These are phyloP conservation scores for Rostratula benghalensis DNA, from an alignment of 2,113 vertebrate species.

Conservation along the genomic window DNA sequence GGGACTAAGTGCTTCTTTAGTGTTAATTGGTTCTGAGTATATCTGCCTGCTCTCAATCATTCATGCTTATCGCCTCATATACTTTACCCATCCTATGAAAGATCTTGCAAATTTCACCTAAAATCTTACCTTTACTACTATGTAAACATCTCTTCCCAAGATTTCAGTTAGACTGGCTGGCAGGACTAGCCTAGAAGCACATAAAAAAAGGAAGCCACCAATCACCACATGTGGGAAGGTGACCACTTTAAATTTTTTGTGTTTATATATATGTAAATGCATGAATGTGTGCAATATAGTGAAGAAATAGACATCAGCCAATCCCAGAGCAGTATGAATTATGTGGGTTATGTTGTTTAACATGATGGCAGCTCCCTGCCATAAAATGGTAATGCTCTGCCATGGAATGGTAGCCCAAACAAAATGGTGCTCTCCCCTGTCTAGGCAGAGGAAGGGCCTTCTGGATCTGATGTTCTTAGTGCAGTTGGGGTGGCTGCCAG, in stretches of 20 bases:
- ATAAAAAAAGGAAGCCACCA: background rate
- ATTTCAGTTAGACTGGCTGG: background rate
- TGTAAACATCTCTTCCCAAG: background rate
- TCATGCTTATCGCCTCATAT: background rate
- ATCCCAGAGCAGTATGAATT: background rate
- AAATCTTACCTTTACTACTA: background rate
- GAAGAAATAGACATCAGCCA: background rate
- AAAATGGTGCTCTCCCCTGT: fast-evolving
- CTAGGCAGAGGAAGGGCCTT: background rate
- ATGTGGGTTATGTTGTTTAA: background rate
- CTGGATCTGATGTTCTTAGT: background rate
- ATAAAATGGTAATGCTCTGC: background rate
- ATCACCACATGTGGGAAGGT: background rate
- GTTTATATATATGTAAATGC: background rate
- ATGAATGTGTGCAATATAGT: background rate
- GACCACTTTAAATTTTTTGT: background rate
- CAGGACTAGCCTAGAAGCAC: background rate
- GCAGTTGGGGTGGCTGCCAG: fast-evolving
- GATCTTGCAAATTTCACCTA: background rate
- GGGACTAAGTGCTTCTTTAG: background rate
- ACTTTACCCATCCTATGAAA: background rate
- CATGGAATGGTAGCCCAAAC: background rate
- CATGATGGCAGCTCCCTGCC: background rate
- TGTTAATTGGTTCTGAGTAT: background rate
- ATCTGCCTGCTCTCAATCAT: background rate